Evolutionary conservation across 2,888 invertebrate genomes (phyloP), one percentile per base, ranked within the genome.

Genomic region (Asteroscopus sphinx): DNA sequence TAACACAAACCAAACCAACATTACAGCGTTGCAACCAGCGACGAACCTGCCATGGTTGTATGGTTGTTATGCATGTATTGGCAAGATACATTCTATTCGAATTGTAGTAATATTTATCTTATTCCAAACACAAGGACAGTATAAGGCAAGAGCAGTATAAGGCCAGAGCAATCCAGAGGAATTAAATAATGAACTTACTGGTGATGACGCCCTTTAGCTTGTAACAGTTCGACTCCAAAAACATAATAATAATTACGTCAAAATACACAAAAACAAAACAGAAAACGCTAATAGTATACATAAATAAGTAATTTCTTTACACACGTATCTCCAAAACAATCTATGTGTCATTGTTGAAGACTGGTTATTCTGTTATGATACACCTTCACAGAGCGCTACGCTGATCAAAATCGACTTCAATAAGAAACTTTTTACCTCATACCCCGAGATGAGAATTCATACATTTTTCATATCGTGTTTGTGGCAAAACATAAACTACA

Each of bases 391-490:
- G 81, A 81, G 88, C 90, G 89, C 66, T 49, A 73, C 59, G 66
- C 67, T 53, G 91, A 92, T 92, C 92, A 88, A 88, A 88, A 88
- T 83, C 85, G 76, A 81, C 86, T 85, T 80, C 86, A 85, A 85
- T 87, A 84, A 83, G 74, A 36, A 72, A 71, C 75, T 92, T 93
- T 93, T 92, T 92, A 85, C 81, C 62, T 60, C 76, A 78, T 37
- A 72, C 73, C n/a, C 69, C 75, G 80, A 88, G 90, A 91, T 90
- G 90, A 90, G 80, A 77, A 60, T 86, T 93, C 92, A 92, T 93
- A 89, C 89, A 93, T 93, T 89, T 93, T 93, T 93, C 93, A 93
- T 93, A 83, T 76, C 76, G 72, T 76, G 82, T 86, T 86, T 83
- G 82, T 82, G 70, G 86, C 85, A 83, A 83, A 79, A 79, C 82